Conservation (phyloP, 2,888 invertebrate genomes). For the Phytoseiulus persimilis region DNA sequence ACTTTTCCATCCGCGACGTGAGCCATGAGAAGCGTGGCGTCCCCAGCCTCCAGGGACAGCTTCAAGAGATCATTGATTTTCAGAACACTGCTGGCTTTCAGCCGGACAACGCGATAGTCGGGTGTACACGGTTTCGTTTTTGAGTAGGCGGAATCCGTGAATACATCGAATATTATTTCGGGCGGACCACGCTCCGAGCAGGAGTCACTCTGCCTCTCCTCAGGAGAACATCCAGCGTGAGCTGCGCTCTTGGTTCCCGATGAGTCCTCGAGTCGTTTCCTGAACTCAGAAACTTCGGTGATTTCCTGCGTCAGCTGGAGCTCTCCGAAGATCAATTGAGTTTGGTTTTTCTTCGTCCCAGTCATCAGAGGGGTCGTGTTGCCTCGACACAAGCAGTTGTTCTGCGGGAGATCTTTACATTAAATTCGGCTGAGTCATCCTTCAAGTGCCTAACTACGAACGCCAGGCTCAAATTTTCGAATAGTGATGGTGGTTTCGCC, state of each 20-base stretch:
- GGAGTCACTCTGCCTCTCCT: not conserved
- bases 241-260: not conserved
- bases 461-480: too few species aligned
- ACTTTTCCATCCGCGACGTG: conserved; percentile 12
- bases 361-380: conserved; percentile 13
- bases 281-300: not conserved
- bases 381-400: not conserved
- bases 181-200: not conserved
- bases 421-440: not conserved
- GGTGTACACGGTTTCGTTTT: conserved; percentile 7
- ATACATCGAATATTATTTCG: conserved; percentile 12
- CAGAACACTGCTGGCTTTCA: not conserved
- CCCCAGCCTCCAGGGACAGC: not conserved
- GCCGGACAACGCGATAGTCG: not conserved
- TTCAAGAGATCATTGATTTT: conserved; percentile 13
- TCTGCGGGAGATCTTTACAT: not conserved
- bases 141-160: not conserved
- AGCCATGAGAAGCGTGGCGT: conserved; percentile 8
- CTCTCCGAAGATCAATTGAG: conserved; percentile 18
- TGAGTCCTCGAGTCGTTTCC: not conserved
- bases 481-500: too few species aligned
- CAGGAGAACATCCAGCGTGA: not conserved
- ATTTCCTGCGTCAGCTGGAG: not conserved
- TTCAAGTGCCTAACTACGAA: too few species aligned
- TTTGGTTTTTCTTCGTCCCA: conserved; percentile 14